phyloP scores from a whole-genome alignment of 2,113 vertebrate species.

The Zapornia atra region DNA sequence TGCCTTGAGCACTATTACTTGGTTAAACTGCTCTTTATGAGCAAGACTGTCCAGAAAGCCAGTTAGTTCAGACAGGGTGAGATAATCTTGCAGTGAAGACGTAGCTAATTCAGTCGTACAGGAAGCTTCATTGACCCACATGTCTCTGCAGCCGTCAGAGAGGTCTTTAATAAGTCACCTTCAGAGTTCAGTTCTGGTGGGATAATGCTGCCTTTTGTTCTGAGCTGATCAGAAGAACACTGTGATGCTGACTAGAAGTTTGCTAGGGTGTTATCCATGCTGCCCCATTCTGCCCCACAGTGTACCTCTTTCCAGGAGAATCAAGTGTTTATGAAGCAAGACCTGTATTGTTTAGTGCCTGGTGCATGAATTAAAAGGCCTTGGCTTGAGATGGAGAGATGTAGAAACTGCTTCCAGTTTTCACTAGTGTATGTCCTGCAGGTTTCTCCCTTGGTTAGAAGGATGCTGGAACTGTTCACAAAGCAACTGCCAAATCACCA shows the following conservation, averaged over 20 bases:
- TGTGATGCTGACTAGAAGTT: not conserved
- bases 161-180: not conserved
- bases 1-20: not conserved
- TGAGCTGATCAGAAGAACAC: not conserved
- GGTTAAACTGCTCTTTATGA: not conserved
- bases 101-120: not conserved
- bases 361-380: not conserved
- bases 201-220: not conserved
- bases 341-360: not conserved
- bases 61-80: not conserved
- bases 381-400: not conserved
- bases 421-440: not conserved
- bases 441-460: not conserved
- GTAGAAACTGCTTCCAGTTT: not conserved
- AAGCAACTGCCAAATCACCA: not conserved
- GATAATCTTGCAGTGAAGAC: not conserved
- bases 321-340: not conserved
- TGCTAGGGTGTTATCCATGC: not conserved
- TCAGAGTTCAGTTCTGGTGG: not conserved
- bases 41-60: not conserved
- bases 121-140: not conserved
- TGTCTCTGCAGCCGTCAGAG: not conserved
- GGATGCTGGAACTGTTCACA: not conserved
- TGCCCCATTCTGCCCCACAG: not conserved
- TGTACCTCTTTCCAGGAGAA: not conserved